Conservation (phyloP, 2,797 vertebrate genomes). For the Sebastes minor region DNA sequence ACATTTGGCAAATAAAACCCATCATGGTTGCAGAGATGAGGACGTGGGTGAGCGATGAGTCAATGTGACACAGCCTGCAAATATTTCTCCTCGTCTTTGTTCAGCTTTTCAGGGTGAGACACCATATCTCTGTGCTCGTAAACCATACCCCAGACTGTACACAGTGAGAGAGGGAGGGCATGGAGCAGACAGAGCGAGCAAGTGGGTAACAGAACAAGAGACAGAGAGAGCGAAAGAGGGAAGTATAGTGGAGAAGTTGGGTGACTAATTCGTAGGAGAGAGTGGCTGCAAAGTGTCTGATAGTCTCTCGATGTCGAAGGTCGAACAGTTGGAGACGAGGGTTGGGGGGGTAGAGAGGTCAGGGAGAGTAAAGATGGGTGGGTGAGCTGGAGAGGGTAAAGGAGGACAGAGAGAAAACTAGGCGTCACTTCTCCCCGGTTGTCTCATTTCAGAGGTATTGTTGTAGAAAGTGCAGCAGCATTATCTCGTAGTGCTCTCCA, state of each 20-base stretch:
- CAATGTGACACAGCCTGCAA: slow-evolving; percentile 63
- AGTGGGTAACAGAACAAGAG: slow-evolving; percentile 36
- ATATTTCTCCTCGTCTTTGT: slow-evolving; percentile 62
- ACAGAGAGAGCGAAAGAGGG: slow-evolving; percentile 19
- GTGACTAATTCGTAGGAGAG: slow-evolving; percentile 30
- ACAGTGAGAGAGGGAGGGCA: not conserved
- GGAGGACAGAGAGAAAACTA: slow-evolving; percentile 26
- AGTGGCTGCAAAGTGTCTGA: slow-evolving; percentile 27
- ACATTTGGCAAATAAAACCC: slow-evolving; percentile 64
- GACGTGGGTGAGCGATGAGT: slow-evolving; percentile 56
- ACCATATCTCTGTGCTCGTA: slow-evolving; percentile 42
- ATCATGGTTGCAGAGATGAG: slow-evolving; percentile 38
- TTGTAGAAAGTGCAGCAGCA: slow-evolving; percentile 98
- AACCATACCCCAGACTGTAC: slow-evolving; percentile 58
- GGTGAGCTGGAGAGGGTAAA: slow-evolving; percentile 27
- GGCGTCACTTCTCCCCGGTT: slow-evolving; percentile 49
- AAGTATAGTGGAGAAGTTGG: slow-evolving; percentile 20
- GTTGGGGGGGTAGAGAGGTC: not conserved
- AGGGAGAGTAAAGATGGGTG: slow-evolving; percentile 12
- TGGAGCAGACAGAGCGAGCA: slow-evolving; percentile 2
- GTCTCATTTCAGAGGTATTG: slow-evolving; percentile 91
- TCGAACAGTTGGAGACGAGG: not conserved
- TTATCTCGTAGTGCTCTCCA: slow-evolving; percentile 99
- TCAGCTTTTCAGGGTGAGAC: slow-evolving; percentile 57
- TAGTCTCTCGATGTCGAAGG: slow-evolving; percentile 10